A percentile compares a stretch with the other conserved stretches of the same genome.
phyloP scores from a whole-genome alignment of 1,140 invertebrate species.

The Drosophila bocki region DNA sequence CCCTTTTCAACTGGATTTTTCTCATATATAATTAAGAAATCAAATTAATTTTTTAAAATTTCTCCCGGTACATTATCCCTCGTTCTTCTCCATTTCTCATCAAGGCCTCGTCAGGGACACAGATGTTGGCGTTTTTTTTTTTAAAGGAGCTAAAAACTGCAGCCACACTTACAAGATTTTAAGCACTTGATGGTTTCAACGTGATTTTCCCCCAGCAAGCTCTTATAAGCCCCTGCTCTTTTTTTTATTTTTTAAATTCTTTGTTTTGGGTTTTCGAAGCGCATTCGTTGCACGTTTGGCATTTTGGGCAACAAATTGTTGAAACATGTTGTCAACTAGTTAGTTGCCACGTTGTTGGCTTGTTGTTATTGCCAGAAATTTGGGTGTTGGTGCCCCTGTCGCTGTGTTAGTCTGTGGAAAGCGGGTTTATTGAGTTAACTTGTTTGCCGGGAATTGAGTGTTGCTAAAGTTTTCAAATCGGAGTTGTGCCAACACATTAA shows the following conservation, averaged over 20 bases:
- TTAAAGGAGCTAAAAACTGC: conserved; percentile 21
- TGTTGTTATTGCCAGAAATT: conserved; percentile 3
- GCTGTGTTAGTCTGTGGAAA: conserved; percentile 10
- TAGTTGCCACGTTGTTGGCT: conserved; percentile 58
- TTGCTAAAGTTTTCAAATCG: conserved; percentile 38
- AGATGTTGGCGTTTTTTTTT: conserved; percentile 12
- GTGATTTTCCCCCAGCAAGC: conserved; percentile 67
- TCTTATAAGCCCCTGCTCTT: too few relatives aligned
- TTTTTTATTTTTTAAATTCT: not conserved
- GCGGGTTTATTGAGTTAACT: conserved; percentile 44
- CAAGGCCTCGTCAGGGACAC: not conserved
- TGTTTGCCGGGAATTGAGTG: conserved; percentile 57
- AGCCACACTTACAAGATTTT: conserved; percentile 35
- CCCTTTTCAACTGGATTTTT: not conserved
- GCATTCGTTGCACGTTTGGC: conserved; percentile 75
- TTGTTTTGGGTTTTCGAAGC: conserved; percentile 21
- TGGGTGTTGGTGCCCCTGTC: not conserved
- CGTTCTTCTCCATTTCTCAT: conserved; percentile 1
- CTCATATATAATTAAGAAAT: not conserved
- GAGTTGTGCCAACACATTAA: conserved; percentile 22
- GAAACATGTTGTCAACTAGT: conserved; percentile 82
- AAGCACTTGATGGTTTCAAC: conserved; percentile 68
- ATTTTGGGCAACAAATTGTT: conserved; percentile 77
- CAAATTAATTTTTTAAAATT: not conserved
- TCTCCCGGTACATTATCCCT: not conserved